Conservation (phyloP, 2,797 vertebrate species). For the Pangasius djambal region DNA sequence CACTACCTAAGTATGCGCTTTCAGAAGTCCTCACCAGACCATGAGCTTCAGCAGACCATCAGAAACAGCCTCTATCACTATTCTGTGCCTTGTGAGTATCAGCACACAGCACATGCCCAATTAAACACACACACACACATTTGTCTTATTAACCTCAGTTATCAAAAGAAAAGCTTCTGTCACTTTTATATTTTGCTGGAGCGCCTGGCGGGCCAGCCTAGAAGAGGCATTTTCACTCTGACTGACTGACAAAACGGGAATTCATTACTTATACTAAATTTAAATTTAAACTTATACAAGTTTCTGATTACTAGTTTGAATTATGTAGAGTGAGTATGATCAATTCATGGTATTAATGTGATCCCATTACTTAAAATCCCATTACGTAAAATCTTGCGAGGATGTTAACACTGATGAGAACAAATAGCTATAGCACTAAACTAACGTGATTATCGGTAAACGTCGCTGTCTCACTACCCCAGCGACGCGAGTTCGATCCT, state of each 20-base stretch:
- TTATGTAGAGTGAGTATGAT: not conserved
- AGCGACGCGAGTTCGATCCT: no score
- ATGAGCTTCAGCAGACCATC: constrained; percentile 93
- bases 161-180: not conserved
- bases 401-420: no score
- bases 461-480: not conserved
- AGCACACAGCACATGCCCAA: not conserved
- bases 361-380: no score
- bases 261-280: not conserved
- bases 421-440: no score
- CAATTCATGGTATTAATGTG: not conserved
- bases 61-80: constrained; percentile 93
- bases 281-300: no score
- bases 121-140: not conserved
- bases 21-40: constrained; percentile 90
- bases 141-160: not conserved
- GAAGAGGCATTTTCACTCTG: not conserved
- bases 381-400: not conserved
- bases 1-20: constrained; percentile 92
- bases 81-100: constrained; percentile 94
- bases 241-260: no score
- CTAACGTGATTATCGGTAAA: not conserved
- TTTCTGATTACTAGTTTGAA: not conserved
- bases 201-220: not conserved
- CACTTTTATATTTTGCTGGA: not conserved